Evolutionary conservation across 2,113 vertebrate genomes (phyloP), one percentile per base, ranked within the genome.

Genomic region (Colistium nudipinnis): DNA sequence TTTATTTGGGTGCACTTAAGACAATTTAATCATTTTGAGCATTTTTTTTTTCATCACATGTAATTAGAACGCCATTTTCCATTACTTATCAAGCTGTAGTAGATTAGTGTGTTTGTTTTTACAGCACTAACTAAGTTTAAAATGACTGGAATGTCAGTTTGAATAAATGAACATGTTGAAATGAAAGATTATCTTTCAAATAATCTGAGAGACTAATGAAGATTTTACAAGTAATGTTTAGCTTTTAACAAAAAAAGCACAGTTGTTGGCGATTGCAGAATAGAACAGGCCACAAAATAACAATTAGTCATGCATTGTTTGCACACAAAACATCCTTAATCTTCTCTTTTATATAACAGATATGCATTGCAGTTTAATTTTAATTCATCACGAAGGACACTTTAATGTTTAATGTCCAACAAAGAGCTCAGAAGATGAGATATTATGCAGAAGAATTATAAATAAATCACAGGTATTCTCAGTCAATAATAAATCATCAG

Each of bases 1-100:
- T 33, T 28, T 54, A 33, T 54, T 36, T 19, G 16, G n/a, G 4
- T 0, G 2, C n/a, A 24, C 73, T 59, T 27, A 57, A 22, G 31
- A 55, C 2, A 0, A 45, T 62, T 75, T 22, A 75, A 72, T 76
- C 11, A 62, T 51, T 68, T 27, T 36, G 16, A 25, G 8, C 4
- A 53, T 56, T 69, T 49, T 44, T 83, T 62, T 44, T 83, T 62
- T 54, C 43, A 69, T 48, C 30, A 67, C 27, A 38, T 45, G n/a
- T 60, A 66, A 73, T 85, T 78, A 84, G 54, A 20, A 33, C 30
- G 9, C 22, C 44, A 52, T 70, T 27, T 53, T 43, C 22, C 33
- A 57, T 25, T 7, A 39, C 44, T 80, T 70, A 59, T 69, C 48
- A 64, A 49, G 22, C 45, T 60, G 53, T 3, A 12, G 24, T 39